Base-by-base conservation (phyloP, 1,140 invertebrate genomes). In the Drosophila kikkawai region DNA sequence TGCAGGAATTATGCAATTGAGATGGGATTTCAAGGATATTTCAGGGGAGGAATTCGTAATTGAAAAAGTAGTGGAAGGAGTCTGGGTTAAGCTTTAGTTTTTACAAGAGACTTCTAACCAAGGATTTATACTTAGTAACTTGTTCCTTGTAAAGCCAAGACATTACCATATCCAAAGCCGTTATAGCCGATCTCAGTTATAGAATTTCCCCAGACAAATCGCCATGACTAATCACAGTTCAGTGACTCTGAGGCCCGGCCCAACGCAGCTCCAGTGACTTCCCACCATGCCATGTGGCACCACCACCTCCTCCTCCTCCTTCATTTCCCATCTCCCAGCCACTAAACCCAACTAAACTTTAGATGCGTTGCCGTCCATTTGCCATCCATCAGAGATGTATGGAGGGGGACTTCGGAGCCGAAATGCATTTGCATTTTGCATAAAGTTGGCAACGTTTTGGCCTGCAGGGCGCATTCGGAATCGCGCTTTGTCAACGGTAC, bases 361-460 rank as follows among this genome's bases (percentile, higher is more conserved):
- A 83, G 76, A 58, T 79, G 69, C 65, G 57, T 59, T 48, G 79
- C 48, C 44, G 66, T 63, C 48, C 67, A 74, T 79, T 83, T 63
- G 82, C 82, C 79, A 86, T 85, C 83, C 75, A 71, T 86, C 83
- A 82, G 70, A 73, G 80, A 64, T 41, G 56, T 44, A 47, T 34
- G 34, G 19, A 13, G 22, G 36, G 48, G 41, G 29, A 22, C 47
- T 19, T 37, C 11, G 22, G 44, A 61, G 51, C 79, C 80, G 75
- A 85, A 85, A 78, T 85, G 82, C 79, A 84, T 84, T 86, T 88
- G 83, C 84, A 88, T 86, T 83, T 69, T 73, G 83, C 84, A 88
- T 83, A 88, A 88, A 84, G 73, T 88, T 83, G 80, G 77, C 80
- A 77, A 80, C 67, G 66, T 82, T 82, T 74, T 63, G 67, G 77